Conservation (phyloP, 2,888 invertebrate species). For the Sarcophaga carnaria region DNA sequence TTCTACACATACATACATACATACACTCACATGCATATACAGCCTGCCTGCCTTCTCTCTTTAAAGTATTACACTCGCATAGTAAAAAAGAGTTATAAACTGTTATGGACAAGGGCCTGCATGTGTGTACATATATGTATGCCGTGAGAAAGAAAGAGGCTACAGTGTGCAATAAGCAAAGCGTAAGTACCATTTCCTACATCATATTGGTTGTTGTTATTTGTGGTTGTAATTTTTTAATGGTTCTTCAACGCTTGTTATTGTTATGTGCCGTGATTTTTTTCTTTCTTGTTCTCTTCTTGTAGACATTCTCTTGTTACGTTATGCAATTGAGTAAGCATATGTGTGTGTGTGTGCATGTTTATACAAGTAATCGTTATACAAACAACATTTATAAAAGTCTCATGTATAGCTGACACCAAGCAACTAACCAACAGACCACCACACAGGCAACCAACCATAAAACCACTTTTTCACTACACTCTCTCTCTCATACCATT, state of each 20-base stretch:
- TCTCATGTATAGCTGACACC: conserved; percentile 47
- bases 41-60: not conserved
- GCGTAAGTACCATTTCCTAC: conserved; percentile 48
- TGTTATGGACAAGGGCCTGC: too few species aligned
- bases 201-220: conserved; percentile 62
- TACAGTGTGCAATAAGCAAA: conserved; percentile 18
- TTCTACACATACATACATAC: not conserved
- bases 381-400: conserved; percentile 62
- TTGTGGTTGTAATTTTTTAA: conserved; percentile 68
- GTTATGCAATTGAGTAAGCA: too few species aligned
- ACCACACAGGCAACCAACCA: conserved; percentile 35
- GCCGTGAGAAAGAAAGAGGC: not conserved
- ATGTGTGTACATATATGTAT: not conserved
- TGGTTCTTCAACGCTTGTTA: conserved; percentile 58
- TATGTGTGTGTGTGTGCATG: conserved; percentile 7
- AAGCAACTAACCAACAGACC: conserved; percentile 10
- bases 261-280: conserved; percentile 5
- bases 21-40: conserved; percentile 29
- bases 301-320: too few species aligned
- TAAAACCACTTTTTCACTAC: too few species aligned
- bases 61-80: not conserved
- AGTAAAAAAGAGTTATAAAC: not conserved
- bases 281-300: conserved; percentile 1
- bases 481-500: too few species aligned
- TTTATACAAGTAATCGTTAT: not conserved